Evolutionary conservation across 2,888 invertebrate genomes (phyloP), one percentile per base, ranked within the genome.

Genomic region (Psylliodes chrysocephalus): DNA sequence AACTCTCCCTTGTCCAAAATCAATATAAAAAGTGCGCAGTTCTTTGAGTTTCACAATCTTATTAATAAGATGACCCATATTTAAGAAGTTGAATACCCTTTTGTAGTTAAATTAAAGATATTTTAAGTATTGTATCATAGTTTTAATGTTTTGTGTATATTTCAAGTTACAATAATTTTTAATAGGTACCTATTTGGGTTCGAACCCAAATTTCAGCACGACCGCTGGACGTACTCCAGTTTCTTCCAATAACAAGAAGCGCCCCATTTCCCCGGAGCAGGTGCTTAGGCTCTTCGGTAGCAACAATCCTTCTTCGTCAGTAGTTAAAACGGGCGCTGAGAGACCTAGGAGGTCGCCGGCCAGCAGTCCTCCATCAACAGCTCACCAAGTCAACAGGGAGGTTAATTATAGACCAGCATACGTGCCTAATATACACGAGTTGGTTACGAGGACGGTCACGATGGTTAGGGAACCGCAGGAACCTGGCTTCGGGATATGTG

Each of bases 401-500:
- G 47, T 28, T 10, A 72, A 91, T 91, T 73, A 75, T 72, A 68
- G 77, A 52, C 66, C 71, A 40, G 54, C 66, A 1, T 83, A 61
- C 85, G 87, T 85, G 85, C 88, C 85, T 81, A 88, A 86, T 83
- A 86, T 89, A 68, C 89, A 90, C 77, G 92, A 92, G 83, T 87
- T 93, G 75, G 86, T 91, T 75, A 93, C 93, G 73, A 86, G 93
- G 76, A 94, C 93, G 67, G 91, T 94, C 79, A 92, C 91, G 82
- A 94, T 94, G 93, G 90, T 91, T 75, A 85, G 93, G 69, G 93
- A 93, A 79, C 89, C 89, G 56, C 90, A 91, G 67, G 92, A 92
- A 46, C 94, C 93, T 81, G 94, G 94, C 65, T 94, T 94, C 84
- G 94, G 94, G 67, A 94, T 94, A 79, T 94, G 94, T 85, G 94